Conservation (phyloP, 2,888 invertebrate species). For the Ennomos quercinarius region DNA sequence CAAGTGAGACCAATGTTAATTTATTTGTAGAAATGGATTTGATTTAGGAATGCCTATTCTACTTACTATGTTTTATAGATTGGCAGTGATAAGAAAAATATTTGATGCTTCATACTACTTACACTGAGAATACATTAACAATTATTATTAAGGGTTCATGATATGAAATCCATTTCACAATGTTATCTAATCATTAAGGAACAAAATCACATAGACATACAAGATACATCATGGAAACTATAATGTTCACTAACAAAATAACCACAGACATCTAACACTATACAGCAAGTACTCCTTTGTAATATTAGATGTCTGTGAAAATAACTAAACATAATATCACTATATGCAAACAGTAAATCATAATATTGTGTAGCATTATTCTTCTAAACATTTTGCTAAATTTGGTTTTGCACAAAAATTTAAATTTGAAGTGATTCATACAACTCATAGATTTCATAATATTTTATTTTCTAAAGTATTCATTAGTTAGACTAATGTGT, state of each 20-base stretch:
- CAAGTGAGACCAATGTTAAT: conserved; percentile 79
- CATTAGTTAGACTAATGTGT: conserved; percentile 74
- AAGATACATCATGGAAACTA: conserved; percentile 59
- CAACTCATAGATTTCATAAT: conserved; percentile 54
- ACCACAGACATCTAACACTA: too few relatives aligned
- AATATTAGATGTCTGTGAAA: too few relatives aligned
- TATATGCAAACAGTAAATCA: conserved; percentile 71
- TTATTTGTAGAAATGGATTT: conserved; percentile 66
- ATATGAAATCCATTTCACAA: conserved; percentile 65
- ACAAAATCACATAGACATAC: conserved; percentile 72
- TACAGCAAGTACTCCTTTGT: too few relatives aligned
- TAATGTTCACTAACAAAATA: conserved; percentile 65
- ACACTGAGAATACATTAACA: conserved; percentile 41
- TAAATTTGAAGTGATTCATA: conserved; percentile 64
- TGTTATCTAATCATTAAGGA: conserved; percentile 66
- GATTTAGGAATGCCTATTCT: conserved; percentile 69
- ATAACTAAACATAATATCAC: conserved; percentile 75
- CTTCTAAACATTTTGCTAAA: conserved; percentile 61
- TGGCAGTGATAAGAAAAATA: conserved; percentile 73
- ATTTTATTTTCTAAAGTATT: conserved; percentile 57
- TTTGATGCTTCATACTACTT: conserved; percentile 38
- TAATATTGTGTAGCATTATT: conserved; percentile 63
- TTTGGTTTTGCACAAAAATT: conserved; percentile 69
- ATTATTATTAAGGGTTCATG: conserved; percentile 40
- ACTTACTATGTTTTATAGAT: conserved; percentile 57